Percentiles rank a stretch among this genome's conserved stretches.
Evolutionary conservation across 2,797 vertebrate species (phyloP).

Genomic region (Anguilla marmorata): DNA sequence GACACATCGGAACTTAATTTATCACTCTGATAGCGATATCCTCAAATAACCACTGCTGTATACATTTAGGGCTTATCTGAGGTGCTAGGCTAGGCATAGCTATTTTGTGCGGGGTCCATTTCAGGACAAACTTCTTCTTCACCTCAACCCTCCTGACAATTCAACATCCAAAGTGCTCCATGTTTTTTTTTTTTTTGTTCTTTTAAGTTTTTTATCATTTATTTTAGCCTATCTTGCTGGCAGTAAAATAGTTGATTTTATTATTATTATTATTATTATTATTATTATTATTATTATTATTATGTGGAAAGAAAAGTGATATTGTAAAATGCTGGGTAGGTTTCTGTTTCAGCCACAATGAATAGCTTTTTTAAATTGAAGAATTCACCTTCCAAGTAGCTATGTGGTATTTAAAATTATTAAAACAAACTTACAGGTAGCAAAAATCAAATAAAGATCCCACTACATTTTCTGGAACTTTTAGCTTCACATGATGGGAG

Average conservation of each 20-base stretch:
- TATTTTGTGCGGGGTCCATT: background rate
- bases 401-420: too few species aligned
- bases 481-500: too few species aligned
- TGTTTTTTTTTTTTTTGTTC: too few species aligned
- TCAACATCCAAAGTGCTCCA: too few species aligned
- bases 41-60: slow-evolving; percentile 24
- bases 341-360: too few species aligned
- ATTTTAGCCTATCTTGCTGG: background rate
- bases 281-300: background rate
- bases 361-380: too few species aligned
- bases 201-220: too few species aligned
- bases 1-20: background rate
- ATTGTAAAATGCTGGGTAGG: background rate
- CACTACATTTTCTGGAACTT: too few species aligned
- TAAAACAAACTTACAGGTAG: too few species aligned
- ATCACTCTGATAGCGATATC: slow-evolving; percentile 24
- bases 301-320: background rate
- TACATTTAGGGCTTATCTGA: slow-evolving; percentile 17
- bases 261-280: background rate
- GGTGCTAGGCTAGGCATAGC: background rate
- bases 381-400: too few species aligned
- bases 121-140: background rate
- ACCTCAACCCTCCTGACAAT: background rate
- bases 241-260: background rate
- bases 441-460: too few species aligned